Evolutionary conservation across 2,888 invertebrate species (phyloP), one percentile per base, ranked within the genome.

Genomic region (Eumacrocentrus americanus): DNA sequence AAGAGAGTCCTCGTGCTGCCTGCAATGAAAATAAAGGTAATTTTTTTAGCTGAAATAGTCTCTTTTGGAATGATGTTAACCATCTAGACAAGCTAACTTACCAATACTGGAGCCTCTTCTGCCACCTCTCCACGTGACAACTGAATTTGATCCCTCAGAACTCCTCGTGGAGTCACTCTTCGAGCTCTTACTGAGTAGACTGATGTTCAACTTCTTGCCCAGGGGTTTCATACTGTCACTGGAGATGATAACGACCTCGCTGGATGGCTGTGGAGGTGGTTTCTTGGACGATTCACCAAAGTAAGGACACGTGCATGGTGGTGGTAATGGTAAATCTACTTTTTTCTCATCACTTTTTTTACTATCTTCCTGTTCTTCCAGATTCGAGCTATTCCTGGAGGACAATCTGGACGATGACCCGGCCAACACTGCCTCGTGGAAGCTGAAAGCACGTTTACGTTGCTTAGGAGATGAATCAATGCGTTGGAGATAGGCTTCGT

Each of bases 261-360:
- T 78, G 0, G 82, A 80, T 42, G 82, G 82, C 1, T 80, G 77
- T 2, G 73, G 77, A 54, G 73, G 79, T 65, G 80, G 82, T 69
- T 69, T 85, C 83, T 59, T 86, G 83, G 87, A 86, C 78, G 16
- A 87, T 64, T 89, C 87, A 0, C 92, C 91, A 72, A 92, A 91
- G 71, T 92, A 92, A 0, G 91, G 91, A 72, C 92, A 91, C 0
- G 91, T 91, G 76, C 91, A 92, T 0, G 91, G 90, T 0, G 91
- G 89, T 2, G 91, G 91, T 37, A 91, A 75, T 6, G 87, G 83
- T 20, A 87, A 77, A 23, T 78, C 79, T 14, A 67, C 82, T 60
- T 83, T 83, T 54, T 50, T 72, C 63, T 73, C 74, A 58, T 72
- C 72, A 66, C 67, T 76, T 81, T 84, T 14, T 82, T 82, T 72